phyloP scores from a whole-genome alignment of 2,113 vertebrate genomes.

The Prunella fulvescens region DNA sequence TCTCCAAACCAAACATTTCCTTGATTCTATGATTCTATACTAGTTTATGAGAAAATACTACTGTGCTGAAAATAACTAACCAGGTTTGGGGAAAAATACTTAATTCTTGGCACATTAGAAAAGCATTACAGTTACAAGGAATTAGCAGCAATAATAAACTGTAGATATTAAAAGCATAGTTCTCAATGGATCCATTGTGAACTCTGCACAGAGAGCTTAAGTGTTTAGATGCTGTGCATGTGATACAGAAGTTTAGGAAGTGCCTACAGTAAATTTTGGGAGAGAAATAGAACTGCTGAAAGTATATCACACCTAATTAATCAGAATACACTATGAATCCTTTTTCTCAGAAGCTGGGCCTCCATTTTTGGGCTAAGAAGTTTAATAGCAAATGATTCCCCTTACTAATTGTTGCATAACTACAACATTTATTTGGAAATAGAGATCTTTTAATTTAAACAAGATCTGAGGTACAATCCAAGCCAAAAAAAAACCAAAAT shows the following conservation, averaged over 20 bases:
- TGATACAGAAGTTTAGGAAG: not conserved
- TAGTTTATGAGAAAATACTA: not conserved
- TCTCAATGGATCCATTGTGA: not conserved
- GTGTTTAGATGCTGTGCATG: not conserved
- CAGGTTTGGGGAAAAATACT: not conserved
- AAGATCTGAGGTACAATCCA: not conserved
- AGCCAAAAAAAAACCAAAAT: not conserved
- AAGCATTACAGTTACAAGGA: not conserved
- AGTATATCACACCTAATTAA: not conserved
- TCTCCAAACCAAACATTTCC: not conserved
- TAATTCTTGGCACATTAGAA: not conserved
- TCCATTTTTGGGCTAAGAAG: not conserved
- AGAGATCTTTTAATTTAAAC: not conserved
- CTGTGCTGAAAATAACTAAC: not conserved
- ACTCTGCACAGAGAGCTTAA: not conserved
- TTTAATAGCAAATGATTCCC: not conserved
- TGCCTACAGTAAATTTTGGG: not conserved
- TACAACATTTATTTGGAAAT: not conserved
- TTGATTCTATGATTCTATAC: not conserved
- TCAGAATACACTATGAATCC: not conserved
- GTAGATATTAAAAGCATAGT: not conserved
- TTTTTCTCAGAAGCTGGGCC: not conserved
- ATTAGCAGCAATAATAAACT: not conserved
- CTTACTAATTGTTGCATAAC: not conserved
- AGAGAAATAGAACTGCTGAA: not conserved